Conservation (phyloP, 2,888 invertebrate species). For the Himalopsyche tibetana region DNA sequence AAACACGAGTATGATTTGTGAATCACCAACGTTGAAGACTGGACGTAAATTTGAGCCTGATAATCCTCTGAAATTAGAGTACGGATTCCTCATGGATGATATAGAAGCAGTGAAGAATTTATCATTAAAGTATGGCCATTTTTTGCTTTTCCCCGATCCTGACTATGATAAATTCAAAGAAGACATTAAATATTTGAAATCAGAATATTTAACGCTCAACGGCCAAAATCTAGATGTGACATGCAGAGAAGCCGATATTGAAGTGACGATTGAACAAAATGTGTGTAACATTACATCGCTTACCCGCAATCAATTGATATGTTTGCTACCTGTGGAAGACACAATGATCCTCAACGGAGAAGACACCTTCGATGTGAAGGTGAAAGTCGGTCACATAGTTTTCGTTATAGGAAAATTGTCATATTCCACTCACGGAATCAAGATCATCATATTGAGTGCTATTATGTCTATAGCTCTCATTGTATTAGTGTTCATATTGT, state of each 20-base stretch:
- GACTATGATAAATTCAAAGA: slow-evolving; percentile 92
- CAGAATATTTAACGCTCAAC: slow-evolving; percentile 95
- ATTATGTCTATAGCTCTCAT: slow-evolving; percentile 86
- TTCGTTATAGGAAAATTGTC: slow-evolving; percentile 92
- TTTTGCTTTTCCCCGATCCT: slow-evolving; percentile 94
- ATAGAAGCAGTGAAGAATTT: slow-evolving; percentile 90
- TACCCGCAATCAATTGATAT: slow-evolving; percentile 93
- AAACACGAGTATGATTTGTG: slow-evolving; percentile 89
- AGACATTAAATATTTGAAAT: slow-evolving; percentile 94
- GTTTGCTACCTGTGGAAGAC: slow-evolving; percentile 92
- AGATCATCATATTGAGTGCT: slow-evolving; percentile 89
- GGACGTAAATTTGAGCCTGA: slow-evolving; percentile 86
- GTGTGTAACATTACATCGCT: slow-evolving; percentile 96
- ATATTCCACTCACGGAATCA: slow-evolving; percentile 91
- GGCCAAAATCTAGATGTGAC: slow-evolving; percentile 95
- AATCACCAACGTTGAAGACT: slow-evolving; percentile 88
- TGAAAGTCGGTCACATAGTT: slow-evolving; percentile 89
- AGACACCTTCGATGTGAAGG: slow-evolving; percentile 87
- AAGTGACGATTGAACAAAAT: slow-evolving; percentile 91
- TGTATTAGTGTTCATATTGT: slow-evolving; percentile 88
- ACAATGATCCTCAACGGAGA: slow-evolving; percentile 79
- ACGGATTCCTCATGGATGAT: slow-evolving; percentile 97
- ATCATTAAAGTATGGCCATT: slow-evolving; percentile 82
- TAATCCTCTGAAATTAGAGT: slow-evolving; percentile 88
- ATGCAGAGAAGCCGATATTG: slow-evolving; percentile 91